Evolutionary conservation across 2,888 invertebrate genomes (phyloP), one percentile per base, ranked within the genome.

Genomic region (Coleophora deauratella): DNA sequence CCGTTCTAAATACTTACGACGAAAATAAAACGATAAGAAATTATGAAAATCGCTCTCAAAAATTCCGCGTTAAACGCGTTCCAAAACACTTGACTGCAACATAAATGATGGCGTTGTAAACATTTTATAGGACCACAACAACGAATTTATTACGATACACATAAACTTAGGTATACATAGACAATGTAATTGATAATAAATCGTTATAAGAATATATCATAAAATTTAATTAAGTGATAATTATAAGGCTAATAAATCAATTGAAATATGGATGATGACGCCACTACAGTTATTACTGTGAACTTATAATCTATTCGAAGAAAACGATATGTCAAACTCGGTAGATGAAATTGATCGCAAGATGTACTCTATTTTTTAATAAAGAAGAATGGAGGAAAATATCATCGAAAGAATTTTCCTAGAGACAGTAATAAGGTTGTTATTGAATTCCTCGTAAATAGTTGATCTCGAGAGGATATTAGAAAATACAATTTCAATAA

Each of bases 201-300:
- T 45, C 37, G 37, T 41, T n/a, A n/a, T n/a, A 54, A 57, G 58
- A 60, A 56, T 58, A 59, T 64, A 59, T 62, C 56, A 51, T 73
- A 71, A 73, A 72, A 61, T 55, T 66, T 59, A 71, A 72, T 71
- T 69, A 67, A 61, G 60, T 55, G 63, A 66, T 66, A 59, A 59
- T 55, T 55, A 55, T 55, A 54, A 44, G 49, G 40, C 56, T 46
- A 52, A 55, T 72, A 72, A 71, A 72, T 72, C 66, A 72, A 71
- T 68, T 67, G 64, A 51, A 55, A 54, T 58, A 59, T 57, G 55
- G 55, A 49, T 50, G 11, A 40, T 31, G 21, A 11, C 21, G 34
- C 40, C 21, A 4, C 21, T 6, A 21, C 21, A 21, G 21, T 21
- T 21, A 21, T 21, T 21, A 21, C 21, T 21, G 21, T 21, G 21